phyloP scores from a whole-genome alignment of 2,888 invertebrate species.

The Achlya flavicornis region DNA sequence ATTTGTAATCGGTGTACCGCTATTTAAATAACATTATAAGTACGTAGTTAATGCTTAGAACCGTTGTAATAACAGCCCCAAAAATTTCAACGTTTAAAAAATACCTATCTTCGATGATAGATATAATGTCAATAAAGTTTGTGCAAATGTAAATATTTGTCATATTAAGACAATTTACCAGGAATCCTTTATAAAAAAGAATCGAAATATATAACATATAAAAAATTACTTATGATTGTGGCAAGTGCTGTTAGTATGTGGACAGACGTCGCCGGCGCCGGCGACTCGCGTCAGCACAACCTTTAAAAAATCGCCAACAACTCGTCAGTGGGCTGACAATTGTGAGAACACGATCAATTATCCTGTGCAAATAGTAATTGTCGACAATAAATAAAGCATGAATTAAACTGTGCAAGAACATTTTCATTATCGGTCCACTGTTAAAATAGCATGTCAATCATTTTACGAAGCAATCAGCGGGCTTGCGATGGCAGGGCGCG shows the following conservation, averaged over 20 bases:
- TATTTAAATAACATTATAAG: slow-evolving; percentile 55
- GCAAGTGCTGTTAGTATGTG: slow-evolving; percentile 50
- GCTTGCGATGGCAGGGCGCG: slow-evolving; percentile 65
- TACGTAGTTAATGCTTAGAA: slow-evolving; percentile 47
- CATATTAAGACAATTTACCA: slow-evolving; percentile 70
- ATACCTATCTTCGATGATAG: slow-evolving; percentile 39
- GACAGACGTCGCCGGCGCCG: slow-evolving; percentile 58
- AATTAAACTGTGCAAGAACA: slow-evolving; percentile 69
- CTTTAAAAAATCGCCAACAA: slow-evolving; percentile 73
- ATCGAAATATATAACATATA: slow-evolving; percentile 46
- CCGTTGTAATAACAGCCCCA: slow-evolving; percentile 54
- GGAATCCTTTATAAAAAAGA: slow-evolving; percentile 23
- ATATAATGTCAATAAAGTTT: slow-evolving; percentile 63
- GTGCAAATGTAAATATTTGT: slow-evolving; percentile 70
- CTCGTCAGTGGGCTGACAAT: slow-evolving; percentile 77
- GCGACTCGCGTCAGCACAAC: slow-evolving; percentile 57
- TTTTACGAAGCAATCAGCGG: slow-evolving; percentile 78
- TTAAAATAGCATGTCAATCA: slow-evolving; percentile 81
- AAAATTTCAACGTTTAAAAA: slow-evolving; percentile 49
- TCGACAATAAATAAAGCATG: slow-evolving; percentile 76
- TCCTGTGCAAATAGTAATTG: slow-evolving; percentile 80
- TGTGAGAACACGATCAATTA: slow-evolving; percentile 84
- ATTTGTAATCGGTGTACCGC: slow-evolving; percentile 52
- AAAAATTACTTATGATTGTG: slow-evolving; percentile 56
- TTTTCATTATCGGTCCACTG: slow-evolving; percentile 77